Percentiles rank a stretch among this genome's conserved stretches.
These are phyloP conservation scores for Grammomys dolichurus DNA, from an alignment of 2,113 vertebrate genomes.

Conservation along the genomic window DNA sequence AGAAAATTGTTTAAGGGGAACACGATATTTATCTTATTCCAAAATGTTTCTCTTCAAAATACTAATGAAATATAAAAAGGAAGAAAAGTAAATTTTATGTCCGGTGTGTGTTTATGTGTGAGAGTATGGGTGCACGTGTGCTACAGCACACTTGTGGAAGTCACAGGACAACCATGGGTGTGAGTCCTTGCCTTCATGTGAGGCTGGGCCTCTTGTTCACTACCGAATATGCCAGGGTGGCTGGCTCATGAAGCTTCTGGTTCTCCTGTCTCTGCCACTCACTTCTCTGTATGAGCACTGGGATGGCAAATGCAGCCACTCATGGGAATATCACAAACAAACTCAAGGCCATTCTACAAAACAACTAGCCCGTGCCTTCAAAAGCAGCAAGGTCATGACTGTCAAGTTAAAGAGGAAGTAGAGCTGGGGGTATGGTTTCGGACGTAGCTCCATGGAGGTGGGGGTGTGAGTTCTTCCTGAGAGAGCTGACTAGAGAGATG, in stretches of 20 bases:
- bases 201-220: background rate
- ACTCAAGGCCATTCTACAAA: background rate
- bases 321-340: background rate
- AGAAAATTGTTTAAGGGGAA: background rate
- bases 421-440: background rate
- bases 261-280: background rate
- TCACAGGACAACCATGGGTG: background rate
- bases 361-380: background rate
- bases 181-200: background rate
- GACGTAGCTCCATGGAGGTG: background rate
- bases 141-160: background rate
- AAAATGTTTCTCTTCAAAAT: background rate
- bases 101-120: background rate
- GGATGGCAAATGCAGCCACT: background rate
- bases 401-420: background rate
- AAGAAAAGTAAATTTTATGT: background rate
- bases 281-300: background rate
- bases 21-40: background rate
- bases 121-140: background rate
- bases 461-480: background rate
- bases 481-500: background rate
- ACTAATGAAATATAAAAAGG: background rate
- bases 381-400: background rate
- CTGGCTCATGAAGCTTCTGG: background rate
- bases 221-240: background rate